These are phyloP conservation scores for Aegotheles bennettii DNA, from an alignment of 2,113 vertebrate genomes.

Conservation along the genomic window DNA sequence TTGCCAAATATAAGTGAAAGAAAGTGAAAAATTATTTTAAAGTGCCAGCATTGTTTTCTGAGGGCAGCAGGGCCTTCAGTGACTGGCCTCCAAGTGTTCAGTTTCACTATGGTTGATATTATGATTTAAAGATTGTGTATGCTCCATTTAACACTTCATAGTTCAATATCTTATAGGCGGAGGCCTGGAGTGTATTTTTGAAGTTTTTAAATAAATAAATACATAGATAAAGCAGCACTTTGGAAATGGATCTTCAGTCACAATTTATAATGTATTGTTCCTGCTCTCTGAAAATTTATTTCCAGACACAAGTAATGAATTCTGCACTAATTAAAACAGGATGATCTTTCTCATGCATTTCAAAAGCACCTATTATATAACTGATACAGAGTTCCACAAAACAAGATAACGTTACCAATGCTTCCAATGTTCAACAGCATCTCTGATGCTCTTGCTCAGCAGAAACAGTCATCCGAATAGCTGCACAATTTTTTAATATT, in stretches of 20 bases:
- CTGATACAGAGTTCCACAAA: neutral
- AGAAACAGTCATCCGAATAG: neutral
- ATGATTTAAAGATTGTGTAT: conserved; percentile 17
- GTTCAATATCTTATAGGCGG: neutral
- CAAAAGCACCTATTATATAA: neutral
- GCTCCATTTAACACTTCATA: neutral
- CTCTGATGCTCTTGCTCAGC: neutral
- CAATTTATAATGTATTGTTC: neutral
- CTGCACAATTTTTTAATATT: neutral
- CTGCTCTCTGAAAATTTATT: neutral
- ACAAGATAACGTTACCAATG: neutral
- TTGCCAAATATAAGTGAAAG: conserved; percentile 12
- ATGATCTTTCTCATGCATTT: neutral
- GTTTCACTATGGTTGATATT: conserved; percentile 5
- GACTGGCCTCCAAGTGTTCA: conserved; percentile 4
- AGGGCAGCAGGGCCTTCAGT: neutral
- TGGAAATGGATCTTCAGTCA: neutral
- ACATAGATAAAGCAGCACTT: neutral
- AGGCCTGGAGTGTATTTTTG: conserved; percentile 25
- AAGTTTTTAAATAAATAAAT: neutral
- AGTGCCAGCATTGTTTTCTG: neutral
- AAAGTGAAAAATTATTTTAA: conserved; percentile 17
- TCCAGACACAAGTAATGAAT: neutral
- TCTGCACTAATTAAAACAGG: neutral
- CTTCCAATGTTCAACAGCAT: neutral